Percentiles rank a stretch among this genome's conserved stretches.
Conservation (phyloP, 2,797 vertebrate species). For the Mico argentatus region DNA sequence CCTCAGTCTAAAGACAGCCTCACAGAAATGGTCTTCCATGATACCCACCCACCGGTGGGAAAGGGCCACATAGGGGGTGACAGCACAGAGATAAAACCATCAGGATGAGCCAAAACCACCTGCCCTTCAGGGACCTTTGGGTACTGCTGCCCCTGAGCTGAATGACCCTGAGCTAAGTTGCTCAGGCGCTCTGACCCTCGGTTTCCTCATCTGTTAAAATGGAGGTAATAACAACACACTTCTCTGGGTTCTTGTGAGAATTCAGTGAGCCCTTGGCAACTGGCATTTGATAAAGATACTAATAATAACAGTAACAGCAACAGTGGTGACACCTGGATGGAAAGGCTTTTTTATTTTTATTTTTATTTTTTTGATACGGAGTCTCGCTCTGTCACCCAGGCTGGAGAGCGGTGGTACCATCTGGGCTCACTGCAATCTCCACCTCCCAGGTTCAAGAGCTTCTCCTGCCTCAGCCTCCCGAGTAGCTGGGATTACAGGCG, state of each 20-base stretch:
- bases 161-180: neutral
- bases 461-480: neutral
- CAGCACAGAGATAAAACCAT: neutral
- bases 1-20: neutral
- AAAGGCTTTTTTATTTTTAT: neutral
- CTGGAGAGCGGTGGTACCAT: too few species aligned
- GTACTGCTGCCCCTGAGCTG: neutral
- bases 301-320: neutral
- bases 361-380: neutral
- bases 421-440: neutral
- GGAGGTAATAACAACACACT: neutral
- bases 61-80: fast-evolving
- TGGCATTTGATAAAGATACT: neutral
- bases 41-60: neutral
- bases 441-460: neutral
- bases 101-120: neutral
- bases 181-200: neutral
- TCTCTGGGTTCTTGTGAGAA: neutral
- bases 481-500: neutral
- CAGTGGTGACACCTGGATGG: neutral
- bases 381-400: neutral
- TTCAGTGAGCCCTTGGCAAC: neutral
- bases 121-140: neutral
- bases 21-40: neutral
- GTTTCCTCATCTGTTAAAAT: neutral